Evolutionary conservation across 2,113 vertebrate species (phyloP), one percentile per base, ranked within the genome.

Genomic region (Enhydra lutris): DNA sequence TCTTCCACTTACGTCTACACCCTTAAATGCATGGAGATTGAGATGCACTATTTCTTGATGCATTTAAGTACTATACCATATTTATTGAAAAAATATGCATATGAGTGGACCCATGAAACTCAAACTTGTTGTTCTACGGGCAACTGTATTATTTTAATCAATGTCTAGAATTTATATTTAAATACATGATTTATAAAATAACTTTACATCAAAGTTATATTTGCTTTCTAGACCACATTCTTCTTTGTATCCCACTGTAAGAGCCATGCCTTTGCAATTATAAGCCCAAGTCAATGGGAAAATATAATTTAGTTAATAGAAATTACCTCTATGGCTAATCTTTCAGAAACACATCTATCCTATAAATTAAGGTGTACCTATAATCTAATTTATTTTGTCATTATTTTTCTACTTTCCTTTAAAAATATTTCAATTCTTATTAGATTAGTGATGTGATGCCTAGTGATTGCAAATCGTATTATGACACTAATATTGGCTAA

Each of bases 221-320:
- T 95, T 57, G 45, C 36, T 92, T 57, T 59, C 34, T n/a, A 67
- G 21, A 63, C 12, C 29, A 65, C 29, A 65, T 92, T 95, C 36
- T 55, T 14, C 4, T 90, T 76, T 87, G 50, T 7, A 39, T 8
- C 9, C 20, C 18, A 80, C 45, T 71, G 14, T 36, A 95, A 80
- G 79, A 93, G 63, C 69, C 45, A 78, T 85, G 47, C 20, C 36
- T 95, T 61, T 97, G 45, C 61, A 90, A 89, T 97, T 86, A 87
- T 23, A 76, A 96, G 29, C 65, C 26, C n/a, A 91, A 69, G 50
- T 94, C 96, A 87, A 95, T 93, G 50, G n/a, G 61, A 90, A 97
- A 96, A 96, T 89, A 95, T 89, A 97, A 97, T 97, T 97, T 97
- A 96, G 81, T 97, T 97, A 98, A 95, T 96, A 97, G 96, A 96